phyloP scores from a whole-genome alignment of 2,888 invertebrate genomes.

The Lithophane socia region DNA sequence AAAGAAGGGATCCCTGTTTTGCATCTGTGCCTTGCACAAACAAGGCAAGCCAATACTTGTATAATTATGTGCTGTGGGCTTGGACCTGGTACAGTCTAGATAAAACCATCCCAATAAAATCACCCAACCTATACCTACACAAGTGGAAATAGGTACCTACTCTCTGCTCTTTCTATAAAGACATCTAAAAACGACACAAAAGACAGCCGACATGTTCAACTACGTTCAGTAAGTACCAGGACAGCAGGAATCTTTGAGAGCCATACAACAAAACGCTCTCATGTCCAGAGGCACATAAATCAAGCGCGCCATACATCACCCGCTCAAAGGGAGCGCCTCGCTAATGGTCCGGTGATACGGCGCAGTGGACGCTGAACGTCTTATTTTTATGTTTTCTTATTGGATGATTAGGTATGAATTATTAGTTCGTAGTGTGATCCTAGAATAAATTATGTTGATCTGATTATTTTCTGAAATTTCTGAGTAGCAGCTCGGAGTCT shows the following conservation, averaged over 20 bases:
- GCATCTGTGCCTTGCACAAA: too few species aligned
- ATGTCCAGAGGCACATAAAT: slow-evolving; percentile 71
- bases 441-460: too few species aligned
- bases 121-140: too few species aligned
- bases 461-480: too few species aligned
- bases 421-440: not conserved
- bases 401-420: slow-evolving; percentile 29
- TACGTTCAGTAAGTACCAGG: slow-evolving; percentile 45
- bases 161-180: slow-evolving; percentile 8
- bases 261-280: slow-evolving; percentile 61
- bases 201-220: slow-evolving; percentile 44
- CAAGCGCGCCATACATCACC: slow-evolving; percentile 75
- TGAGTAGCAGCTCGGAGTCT: too few species aligned
- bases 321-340: slow-evolving; percentile 66
- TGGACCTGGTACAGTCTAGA: too few species aligned
- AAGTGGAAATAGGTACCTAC: slow-evolving; percentile 13
- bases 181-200: slow-evolving; percentile 53
- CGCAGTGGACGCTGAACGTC: slow-evolving; percentile 68
- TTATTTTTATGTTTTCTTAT: slow-evolving; percentile 54
- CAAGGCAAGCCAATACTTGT: too few species aligned
- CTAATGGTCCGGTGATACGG: slow-evolving; percentile 74
- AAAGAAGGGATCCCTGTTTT: too few species aligned
- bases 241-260: slow-evolving; percentile 54
- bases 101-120: not conserved
- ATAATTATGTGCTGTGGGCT: too few species aligned